Evolutionary conservation across 2,113 vertebrate genomes (phyloP).

Genomic region (Lampris megalopsis): DNA sequence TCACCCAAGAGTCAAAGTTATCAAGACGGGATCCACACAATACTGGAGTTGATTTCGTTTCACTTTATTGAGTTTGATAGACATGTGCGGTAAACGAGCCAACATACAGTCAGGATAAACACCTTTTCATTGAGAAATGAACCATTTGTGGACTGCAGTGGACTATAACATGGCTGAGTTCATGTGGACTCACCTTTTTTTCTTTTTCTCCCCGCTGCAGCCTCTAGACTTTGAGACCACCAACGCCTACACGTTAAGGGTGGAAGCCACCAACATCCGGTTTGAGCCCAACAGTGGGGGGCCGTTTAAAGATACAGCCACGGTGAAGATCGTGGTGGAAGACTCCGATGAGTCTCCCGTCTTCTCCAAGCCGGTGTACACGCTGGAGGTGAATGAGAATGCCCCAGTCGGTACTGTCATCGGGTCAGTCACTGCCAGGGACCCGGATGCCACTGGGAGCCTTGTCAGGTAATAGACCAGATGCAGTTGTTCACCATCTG

Average conservation of each 20-base stretch:
- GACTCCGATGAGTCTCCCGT: conserved; percentile 94
- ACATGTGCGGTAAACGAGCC: no score
- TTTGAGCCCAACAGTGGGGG: conserved; percentile 86
- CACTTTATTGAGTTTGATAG: no score
- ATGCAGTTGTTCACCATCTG: neutral
- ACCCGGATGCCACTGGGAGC: conserved; percentile 89
- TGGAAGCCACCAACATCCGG: conserved; percentile 92
- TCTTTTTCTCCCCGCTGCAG: conserved; percentile 78
- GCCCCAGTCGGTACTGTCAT: conserved; percentile 91
- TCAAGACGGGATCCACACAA: neutral
- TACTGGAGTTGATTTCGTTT: no score
- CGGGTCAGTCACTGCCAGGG: conserved; percentile 90
- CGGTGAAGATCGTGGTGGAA: conserved; percentile 91
- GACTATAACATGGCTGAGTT: neutral
- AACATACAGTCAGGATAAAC: no score
- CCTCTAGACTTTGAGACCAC: conserved; percentile 95
- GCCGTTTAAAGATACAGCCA: conserved; percentile 95
- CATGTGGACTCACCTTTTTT: neutral
- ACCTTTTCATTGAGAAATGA: neutral
- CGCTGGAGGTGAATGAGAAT: conserved; percentile 94
- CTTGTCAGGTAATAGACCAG: conserved; percentile 87
- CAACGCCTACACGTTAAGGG: conserved; percentile 91
- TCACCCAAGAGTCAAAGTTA: conserved; percentile 50
- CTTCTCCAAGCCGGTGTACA: conserved; percentile 90
- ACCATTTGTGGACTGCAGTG: neutral